Conservation (phyloP, 2,113 vertebrate species). For the Heliornis fulica region DNA sequence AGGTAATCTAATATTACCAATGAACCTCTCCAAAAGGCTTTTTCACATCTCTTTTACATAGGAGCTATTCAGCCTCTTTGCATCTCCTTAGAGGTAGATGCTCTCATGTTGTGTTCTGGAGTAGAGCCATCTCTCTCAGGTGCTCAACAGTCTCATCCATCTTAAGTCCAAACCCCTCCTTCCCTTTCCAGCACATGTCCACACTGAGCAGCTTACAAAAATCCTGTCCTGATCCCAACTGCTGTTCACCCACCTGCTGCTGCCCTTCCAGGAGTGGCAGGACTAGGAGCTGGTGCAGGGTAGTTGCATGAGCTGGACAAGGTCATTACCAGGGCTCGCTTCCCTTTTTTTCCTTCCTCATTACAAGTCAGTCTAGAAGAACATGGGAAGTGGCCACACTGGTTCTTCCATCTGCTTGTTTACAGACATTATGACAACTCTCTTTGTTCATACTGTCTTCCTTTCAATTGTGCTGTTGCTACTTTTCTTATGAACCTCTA, state of each 20-base stretch:
- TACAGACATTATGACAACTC: background rate
- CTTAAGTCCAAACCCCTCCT: background rate
- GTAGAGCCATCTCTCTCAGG: background rate
- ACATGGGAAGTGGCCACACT: background rate
- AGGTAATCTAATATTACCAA: background rate
- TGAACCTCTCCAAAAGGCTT: background rate
- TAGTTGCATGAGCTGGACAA: background rate
- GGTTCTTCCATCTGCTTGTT: background rate
- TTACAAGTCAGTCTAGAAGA: background rate
- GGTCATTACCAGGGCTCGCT: background rate
- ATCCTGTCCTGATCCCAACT: background rate
- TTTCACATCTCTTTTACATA: background rate
- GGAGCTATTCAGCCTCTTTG: background rate
- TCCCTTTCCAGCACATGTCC: background rate
- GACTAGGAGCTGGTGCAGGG: background rate
- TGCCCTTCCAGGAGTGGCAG: background rate
- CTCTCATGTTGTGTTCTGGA: background rate
- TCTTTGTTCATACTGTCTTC: background rate
- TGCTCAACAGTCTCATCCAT: background rate
- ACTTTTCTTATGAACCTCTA: background rate
- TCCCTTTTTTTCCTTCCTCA: background rate
- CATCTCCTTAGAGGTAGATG: background rate
- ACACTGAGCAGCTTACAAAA: background rate
- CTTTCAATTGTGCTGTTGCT: background rate
- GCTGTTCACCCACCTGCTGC: background rate